phyloP scores from a whole-genome alignment of 2,113 vertebrate genomes.

The Callocephalon fimbriatum region DNA sequence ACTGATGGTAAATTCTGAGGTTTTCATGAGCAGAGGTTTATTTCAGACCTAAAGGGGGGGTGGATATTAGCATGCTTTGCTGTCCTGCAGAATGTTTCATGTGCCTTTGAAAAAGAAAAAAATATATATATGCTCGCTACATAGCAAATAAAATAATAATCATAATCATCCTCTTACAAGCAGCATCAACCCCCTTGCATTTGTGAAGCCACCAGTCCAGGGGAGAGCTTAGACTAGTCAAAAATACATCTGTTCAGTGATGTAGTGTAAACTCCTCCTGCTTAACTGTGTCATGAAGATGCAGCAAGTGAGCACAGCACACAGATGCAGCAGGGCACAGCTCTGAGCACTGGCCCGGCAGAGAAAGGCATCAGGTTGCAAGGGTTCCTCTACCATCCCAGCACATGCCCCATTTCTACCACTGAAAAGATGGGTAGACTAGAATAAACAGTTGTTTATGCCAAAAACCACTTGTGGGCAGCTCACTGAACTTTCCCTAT shows the following conservation, averaged over 20 bases:
- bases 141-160: background rate
- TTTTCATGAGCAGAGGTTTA: background rate
- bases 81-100: background rate
- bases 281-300: background rate
- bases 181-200: background rate
- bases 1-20: background rate
- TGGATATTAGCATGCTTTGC: background rate
- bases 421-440: background rate
- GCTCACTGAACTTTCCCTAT: background rate
- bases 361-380: rapidly evolving
- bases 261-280: rapidly evolving
- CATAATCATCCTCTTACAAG: background rate
- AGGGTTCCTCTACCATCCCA: background rate
- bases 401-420: rapidly evolving
- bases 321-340: background rate
- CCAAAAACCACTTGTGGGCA: background rate
- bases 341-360: background rate
- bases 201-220: background rate
- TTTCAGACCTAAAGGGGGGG: background rate
- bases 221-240: background rate
- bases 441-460: background rate
- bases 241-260: background rate
- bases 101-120: background rate
- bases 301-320: background rate
- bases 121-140: background rate